phyloP scores from a whole-genome alignment of 2,797 vertebrate species.

The Melanotaenia nigrans region DNA sequence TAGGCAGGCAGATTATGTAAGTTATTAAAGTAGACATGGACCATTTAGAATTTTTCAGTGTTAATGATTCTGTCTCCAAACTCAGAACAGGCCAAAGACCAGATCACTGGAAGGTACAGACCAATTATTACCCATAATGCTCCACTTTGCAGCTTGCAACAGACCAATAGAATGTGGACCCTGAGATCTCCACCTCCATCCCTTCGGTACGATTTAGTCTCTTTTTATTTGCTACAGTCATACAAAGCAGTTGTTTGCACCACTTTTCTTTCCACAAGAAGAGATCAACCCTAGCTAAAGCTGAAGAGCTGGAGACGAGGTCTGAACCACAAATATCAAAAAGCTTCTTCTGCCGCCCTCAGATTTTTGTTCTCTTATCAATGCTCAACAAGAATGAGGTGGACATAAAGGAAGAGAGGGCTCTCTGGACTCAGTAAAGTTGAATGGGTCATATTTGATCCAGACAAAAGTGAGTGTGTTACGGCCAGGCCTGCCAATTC shows the following conservation, averaged over 20 bases:
- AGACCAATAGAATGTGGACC: not conserved
- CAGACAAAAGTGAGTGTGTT: constrained; percentile 19
- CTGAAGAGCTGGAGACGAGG: constrained; percentile 19
- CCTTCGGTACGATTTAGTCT: constrained; percentile 29
- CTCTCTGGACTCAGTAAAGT: constrained; percentile 29
- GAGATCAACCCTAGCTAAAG: constrained; percentile 55
- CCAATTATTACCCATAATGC: no score
- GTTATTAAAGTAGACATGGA: no score
- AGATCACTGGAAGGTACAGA: no score
- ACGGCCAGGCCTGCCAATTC: constrained; percentile 39
- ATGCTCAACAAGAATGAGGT: constrained; percentile 2
- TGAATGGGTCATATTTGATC: constrained; percentile 8
- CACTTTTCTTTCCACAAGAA: constrained; percentile 29
- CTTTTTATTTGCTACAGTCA: constrained; percentile 44
- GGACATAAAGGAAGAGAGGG: constrained; percentile 23
- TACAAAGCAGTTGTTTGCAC: constrained; percentile 16
- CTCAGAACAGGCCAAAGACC: no score
- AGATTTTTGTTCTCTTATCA: constrained; percentile 1
- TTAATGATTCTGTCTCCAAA: no score
- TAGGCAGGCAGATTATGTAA: no score
- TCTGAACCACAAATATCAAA: constrained; percentile 6
- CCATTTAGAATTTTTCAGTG: no score
- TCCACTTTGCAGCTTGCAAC: not conserved
- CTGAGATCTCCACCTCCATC: no score
- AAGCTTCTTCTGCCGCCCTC: constrained; percentile 46